Evolutionary conservation across 2,797 vertebrate genomes (phyloP).

Genomic region (Syncerus caffer): DNA sequence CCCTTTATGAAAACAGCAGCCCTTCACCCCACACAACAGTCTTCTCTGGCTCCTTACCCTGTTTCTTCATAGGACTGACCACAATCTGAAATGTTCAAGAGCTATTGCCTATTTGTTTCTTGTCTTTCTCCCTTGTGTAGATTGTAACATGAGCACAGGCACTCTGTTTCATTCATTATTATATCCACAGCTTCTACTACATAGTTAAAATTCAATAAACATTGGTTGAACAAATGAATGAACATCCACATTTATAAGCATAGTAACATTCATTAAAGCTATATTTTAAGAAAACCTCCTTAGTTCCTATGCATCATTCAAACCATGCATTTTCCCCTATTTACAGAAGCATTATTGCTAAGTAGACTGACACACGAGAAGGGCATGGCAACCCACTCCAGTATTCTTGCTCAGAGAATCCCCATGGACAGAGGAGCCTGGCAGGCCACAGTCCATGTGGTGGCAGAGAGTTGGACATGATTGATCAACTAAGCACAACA

Average conservation of each 20-base stretch:
- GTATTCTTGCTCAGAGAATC: not conserved
- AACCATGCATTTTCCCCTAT: not conserved
- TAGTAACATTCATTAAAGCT: not conserved
- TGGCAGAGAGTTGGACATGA: not conserved
- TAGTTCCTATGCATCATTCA: not conserved
- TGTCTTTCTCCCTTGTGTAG: not conserved
- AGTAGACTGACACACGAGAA: not conserved
- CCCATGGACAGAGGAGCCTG: not conserved
- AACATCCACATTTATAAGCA: not conserved
- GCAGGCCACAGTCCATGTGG: not conserved
- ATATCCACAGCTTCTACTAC: not conserved
- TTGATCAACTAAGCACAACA: not conserved
- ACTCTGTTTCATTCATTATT: not conserved
- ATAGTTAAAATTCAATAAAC: not conserved
- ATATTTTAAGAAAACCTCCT: not conserved
- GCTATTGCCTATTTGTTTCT: not conserved
- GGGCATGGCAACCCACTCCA: not conserved
- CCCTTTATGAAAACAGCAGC: not conserved
- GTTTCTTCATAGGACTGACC: not conserved
- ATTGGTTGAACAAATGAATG: not conserved
- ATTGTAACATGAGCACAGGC: not conserved
- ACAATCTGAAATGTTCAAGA: not conserved
- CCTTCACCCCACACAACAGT: not conserved
- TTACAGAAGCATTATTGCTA: not conserved
- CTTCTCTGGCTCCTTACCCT: not conserved